Evolutionary conservation across 2,888 invertebrate genomes (phyloP).

Genomic region (Papilio demoleus): DNA sequence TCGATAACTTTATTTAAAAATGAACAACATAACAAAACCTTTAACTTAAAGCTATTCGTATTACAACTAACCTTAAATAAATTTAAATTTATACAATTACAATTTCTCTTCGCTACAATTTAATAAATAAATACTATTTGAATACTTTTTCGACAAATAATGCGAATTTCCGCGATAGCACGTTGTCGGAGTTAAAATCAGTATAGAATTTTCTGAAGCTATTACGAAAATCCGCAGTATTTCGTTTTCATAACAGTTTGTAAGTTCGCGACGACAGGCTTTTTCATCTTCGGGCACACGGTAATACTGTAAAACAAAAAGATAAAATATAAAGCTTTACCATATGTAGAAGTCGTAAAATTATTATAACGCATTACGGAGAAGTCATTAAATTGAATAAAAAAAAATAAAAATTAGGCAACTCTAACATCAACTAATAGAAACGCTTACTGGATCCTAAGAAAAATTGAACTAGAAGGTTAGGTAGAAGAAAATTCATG

Average conservation of each 20-base stretch:
- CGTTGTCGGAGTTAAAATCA: not conserved
- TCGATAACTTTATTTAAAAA: constrained; percentile 18
- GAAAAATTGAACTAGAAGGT: not conserved
- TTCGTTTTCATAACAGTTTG: constrained; percentile 79
- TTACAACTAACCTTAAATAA: not conserved
- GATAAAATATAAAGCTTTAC: constrained; percentile 1
- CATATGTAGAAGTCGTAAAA: too few species aligned
- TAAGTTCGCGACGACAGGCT: constrained; percentile 86
- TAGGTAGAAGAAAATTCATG: too few species aligned
- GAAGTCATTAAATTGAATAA: not conserved
- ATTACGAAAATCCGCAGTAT: constrained; percentile 66
- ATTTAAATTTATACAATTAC: not conserved
- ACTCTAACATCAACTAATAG: not conserved
- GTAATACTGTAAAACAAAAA: constrained; percentile 82
- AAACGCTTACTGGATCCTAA: not conserved
- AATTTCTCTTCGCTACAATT: constrained; percentile 8
- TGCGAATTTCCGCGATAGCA: constrained; percentile 28
- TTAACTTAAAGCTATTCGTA: constrained; percentile 17
- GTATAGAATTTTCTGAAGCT: constrained; percentile 28
- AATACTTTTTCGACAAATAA: constrained; percentile 36
- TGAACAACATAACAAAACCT: constrained; percentile 24
- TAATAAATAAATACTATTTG: constrained; percentile 39
- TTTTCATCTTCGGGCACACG: constrained; percentile 86
- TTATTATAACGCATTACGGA: too few species aligned
- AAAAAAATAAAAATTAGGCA: not conserved